Percentiles rank a stretch among this genome's conserved stretches.
Conservation (phyloP, 1,140 invertebrate species). For the Gryon sp. region DNA sequence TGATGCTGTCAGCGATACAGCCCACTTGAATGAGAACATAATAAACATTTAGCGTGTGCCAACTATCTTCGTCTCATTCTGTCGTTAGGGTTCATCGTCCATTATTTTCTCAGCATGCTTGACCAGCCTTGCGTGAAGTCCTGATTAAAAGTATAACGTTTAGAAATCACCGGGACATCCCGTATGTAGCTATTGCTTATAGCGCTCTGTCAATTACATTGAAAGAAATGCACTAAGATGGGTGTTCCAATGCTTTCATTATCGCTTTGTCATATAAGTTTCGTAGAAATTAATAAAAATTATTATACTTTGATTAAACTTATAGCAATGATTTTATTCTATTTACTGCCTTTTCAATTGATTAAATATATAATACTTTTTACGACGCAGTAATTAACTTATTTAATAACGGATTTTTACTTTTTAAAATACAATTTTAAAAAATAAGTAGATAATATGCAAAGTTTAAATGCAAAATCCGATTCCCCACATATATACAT, state of each 20-base stretch:
- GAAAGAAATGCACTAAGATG: slow-evolving; percentile 11
- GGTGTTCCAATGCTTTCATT: not conserved
- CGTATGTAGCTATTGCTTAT: slow-evolving; percentile 13
- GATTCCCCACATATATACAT: too few species aligned
- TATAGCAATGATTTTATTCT: too few species aligned
- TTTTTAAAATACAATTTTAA: not conserved
- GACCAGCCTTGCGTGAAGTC: slow-evolving; percentile 67
- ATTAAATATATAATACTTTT: too few species aligned
- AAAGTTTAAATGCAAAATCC: not conserved
- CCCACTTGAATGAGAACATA: slow-evolving; percentile 43
- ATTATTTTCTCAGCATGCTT: slow-evolving; percentile 67
- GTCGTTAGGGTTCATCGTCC: slow-evolving; percentile 48
- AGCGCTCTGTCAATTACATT: slow-evolving; percentile 46
- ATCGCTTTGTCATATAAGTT: not conserved
- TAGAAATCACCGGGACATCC: slow-evolving; percentile 59
- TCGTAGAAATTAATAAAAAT: not conserved
- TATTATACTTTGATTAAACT: not conserved
- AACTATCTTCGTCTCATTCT: slow-evolving; percentile 44
- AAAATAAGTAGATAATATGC: not conserved
- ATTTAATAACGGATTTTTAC: too few species aligned
- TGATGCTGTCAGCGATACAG: slow-evolving; percentile 51
- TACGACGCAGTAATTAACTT: too few species aligned
- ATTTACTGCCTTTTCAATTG: too few species aligned
- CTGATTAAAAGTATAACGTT: slow-evolving; percentile 72
- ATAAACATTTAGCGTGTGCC: slow-evolving; percentile 50